These are phyloP conservation scores for Ondatra zibethicus DNA, from an alignment of 2,113 vertebrate genomes.

Conservation along the genomic window DNA sequence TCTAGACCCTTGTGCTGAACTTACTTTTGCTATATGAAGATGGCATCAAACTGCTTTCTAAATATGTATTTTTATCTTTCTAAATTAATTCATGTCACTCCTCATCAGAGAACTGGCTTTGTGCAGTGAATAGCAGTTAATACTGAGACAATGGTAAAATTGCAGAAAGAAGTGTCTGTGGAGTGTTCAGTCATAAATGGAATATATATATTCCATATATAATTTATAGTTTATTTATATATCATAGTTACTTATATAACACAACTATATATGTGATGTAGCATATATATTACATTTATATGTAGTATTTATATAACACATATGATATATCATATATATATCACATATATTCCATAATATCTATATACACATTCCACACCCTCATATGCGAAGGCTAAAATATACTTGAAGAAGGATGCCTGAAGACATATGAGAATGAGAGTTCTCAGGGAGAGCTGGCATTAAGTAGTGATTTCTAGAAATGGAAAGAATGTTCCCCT, in stretches of 20 bases:
- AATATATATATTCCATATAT: too few relatives aligned
- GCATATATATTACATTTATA: too few relatives aligned
- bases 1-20: background rate
- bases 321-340: too few relatives aligned
- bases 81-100: background rate
- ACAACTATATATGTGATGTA: too few relatives aligned
- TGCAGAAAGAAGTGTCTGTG: background rate
- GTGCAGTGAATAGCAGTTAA: background rate
- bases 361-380: too few relatives aligned
- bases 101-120: background rate
- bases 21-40: background rate
- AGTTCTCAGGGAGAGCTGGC: background rate
- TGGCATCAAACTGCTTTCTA: background rate
- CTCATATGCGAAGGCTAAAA: background rate
- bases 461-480: background rate
- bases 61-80: background rate
- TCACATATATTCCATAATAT: too few relatives aligned
- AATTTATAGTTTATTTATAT: too few relatives aligned
- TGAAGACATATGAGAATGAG: background rate
- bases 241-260: too few relatives aligned
- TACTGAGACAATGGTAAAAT: background rate
- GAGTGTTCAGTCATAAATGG: background rate
- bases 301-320: too few relatives aligned
- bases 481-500: background rate
- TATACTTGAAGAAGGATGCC: background rate